A percentile compares a stretch with the other conserved stretches of the same genome.
phyloP scores from a whole-genome alignment of 2,113 vertebrate genomes.

The Eurystomus gularis region DNA sequence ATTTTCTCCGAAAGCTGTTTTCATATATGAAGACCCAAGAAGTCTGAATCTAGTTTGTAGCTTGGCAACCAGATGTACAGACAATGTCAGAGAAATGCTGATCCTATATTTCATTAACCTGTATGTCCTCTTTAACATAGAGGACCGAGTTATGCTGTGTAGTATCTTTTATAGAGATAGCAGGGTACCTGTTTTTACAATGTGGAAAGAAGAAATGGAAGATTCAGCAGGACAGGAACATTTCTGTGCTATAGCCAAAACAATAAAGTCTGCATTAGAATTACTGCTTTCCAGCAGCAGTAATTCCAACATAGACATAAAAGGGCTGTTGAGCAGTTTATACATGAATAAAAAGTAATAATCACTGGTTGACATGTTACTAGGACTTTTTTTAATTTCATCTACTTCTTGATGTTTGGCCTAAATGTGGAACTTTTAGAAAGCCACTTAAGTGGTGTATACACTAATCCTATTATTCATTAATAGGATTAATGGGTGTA shows the following conservation, averaged over 20 bases:
- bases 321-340: neutral
- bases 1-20: neutral
- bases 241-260: neutral
- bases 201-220: neutral
- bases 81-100: neutral
- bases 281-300: neutral
- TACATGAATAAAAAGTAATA: neutral
- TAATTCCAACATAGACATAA: neutral
- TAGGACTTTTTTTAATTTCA: neutral
- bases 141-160: neutral
- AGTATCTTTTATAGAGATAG: neutral
- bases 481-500: neutral
- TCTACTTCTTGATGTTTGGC: neutral
- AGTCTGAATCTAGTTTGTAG: neutral
- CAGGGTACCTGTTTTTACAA: neutral
- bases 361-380: neutral
- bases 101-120: neutral
- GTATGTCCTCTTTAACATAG: neutral
- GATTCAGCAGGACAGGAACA: neutral
- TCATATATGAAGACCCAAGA: neutral
- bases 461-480: neutral
- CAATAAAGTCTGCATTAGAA: constrained; percentile 16
- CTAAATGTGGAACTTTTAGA: neutral
- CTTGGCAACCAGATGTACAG: neutral
- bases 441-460: neutral